Conservation (phyloP, 2,888 invertebrate genomes). For the Phlogophora meticulosa region DNA sequence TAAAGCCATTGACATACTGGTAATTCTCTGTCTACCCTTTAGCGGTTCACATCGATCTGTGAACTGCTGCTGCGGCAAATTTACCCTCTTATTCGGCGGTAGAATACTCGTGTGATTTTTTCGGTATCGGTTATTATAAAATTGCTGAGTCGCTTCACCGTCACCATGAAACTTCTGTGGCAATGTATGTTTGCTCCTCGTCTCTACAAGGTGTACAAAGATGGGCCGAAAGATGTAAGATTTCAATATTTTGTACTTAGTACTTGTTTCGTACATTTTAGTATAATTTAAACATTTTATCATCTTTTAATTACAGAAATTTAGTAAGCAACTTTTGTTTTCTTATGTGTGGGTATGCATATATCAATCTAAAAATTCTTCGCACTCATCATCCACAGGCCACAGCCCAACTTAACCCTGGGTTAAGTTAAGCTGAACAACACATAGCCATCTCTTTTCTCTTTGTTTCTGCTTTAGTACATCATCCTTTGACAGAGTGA, state of each 20-base stretch:
- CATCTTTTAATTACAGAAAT: too few relatives aligned
- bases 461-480: background rate
- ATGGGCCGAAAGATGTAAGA: slow-evolving; percentile 76
- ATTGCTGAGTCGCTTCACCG: background rate
- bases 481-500: background rate
- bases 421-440: too few relatives aligned
- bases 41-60: background rate
- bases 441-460: background rate
- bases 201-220: slow-evolving; percentile 93
- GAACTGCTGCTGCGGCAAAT: too few relatives aligned
- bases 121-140: too few relatives aligned
- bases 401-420: background rate
- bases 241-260: background rate
- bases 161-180: slow-evolving; percentile 89
- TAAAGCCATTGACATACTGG: background rate
- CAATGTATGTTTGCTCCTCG: slow-evolving; percentile 94
- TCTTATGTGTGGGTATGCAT: too few relatives aligned
- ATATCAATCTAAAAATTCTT: background rate
- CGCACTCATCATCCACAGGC: background rate
- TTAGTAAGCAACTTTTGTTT: too few relatives aligned
- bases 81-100: background rate
- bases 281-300: too few relatives aligned
- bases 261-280: background rate
- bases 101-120: slow-evolving; percentile 11
- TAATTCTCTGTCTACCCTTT: background rate